Conservation (phyloP, 2,797 vertebrate genomes). For the Coranthus polyacanthus region DNA sequence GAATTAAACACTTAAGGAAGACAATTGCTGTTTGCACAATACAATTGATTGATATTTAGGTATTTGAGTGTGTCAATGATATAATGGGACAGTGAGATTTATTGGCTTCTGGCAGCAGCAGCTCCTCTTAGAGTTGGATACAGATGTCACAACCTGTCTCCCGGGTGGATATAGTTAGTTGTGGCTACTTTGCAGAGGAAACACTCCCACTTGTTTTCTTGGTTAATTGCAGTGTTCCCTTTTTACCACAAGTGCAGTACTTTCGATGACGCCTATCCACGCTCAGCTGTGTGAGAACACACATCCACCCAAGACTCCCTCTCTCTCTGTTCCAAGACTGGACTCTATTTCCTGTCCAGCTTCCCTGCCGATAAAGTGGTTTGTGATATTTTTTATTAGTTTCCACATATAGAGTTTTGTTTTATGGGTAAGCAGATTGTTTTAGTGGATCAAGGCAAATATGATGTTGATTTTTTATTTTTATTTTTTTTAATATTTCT, state of each 20-base stretch:
- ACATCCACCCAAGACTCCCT: constrained; percentile 33
- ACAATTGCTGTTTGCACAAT: neutral
- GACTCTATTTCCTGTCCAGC: constrained; percentile 57
- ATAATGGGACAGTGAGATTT: constrained; percentile 19
- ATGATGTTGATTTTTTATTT: constrained; percentile 29
- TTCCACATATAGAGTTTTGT: constrained; percentile 64
- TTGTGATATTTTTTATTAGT: constrained; percentile 60
- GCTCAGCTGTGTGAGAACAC: constrained; percentile 53
- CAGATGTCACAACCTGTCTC: constrained; percentile 55
- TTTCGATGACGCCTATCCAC: constrained; percentile 28
- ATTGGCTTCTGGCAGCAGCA: constrained; percentile 20
- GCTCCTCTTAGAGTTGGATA: constrained; percentile 19
- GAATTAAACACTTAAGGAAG: constrained; percentile 7
- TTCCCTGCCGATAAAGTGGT: constrained; percentile 48
- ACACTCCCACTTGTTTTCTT: constrained; percentile 48
- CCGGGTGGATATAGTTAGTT: constrained; percentile 28
- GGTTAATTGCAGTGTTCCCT: constrained; percentile 56
- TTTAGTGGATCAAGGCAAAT: constrained; percentile 35
- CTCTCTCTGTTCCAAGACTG: constrained; percentile 38
- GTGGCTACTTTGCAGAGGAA: constrained; percentile 43
- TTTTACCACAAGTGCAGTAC: constrained; percentile 33
- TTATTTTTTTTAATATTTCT: no score
- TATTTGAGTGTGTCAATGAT: constrained; percentile 8
- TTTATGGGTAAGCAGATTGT: constrained; percentile 64
- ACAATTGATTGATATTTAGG: neutral